phyloP scores from a whole-genome alignment of 2,888 invertebrate species.

The Drosophila bunnanda region DNA sequence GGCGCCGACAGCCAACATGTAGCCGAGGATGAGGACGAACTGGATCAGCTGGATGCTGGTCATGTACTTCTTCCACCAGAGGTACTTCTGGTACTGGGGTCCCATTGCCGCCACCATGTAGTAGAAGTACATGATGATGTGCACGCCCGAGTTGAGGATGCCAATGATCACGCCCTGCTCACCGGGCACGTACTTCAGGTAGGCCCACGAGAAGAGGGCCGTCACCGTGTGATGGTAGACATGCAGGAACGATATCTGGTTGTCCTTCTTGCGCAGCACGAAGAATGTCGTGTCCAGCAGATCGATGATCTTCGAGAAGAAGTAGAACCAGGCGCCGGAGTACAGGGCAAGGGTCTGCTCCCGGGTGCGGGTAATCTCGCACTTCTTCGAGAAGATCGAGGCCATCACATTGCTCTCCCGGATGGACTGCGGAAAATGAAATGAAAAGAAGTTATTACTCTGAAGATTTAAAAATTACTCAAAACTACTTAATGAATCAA shows the following conservation, averaged over 20 bases:
- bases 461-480: not conserved
- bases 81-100: conserved; percentile 85
- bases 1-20: conserved; percentile 86
- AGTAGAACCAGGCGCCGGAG: conserved; percentile 91
- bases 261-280: conserved; percentile 94
- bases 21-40: conserved; percentile 88
- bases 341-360: conserved; percentile 85
- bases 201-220: conserved; percentile 92
- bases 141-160: conserved; percentile 85
- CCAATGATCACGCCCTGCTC: conserved; percentile 86
- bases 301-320: conserved; percentile 91
- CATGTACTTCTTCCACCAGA: conserved; percentile 86
- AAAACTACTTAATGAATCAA: not conserved
- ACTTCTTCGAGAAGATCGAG: conserved; percentile 81
- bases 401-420: conserved; percentile 80
- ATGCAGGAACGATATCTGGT: conserved; percentile 94
- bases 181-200: conserved; percentile 90
- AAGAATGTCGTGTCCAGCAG: conserved; percentile 94
- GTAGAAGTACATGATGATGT: conserved; percentile 86
- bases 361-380: conserved; percentile 81
- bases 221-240: conserved; percentile 94
- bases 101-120: conserved; percentile 86
- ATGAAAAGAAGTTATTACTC: too few relatives aligned
- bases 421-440: conserved; percentile 64
- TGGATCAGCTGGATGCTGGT: conserved; percentile 86